Evolutionary conservation across 1,140 invertebrate genomes (phyloP), one percentile per base, ranked within the genome.

Genomic region (Chelonus insularis): DNA sequence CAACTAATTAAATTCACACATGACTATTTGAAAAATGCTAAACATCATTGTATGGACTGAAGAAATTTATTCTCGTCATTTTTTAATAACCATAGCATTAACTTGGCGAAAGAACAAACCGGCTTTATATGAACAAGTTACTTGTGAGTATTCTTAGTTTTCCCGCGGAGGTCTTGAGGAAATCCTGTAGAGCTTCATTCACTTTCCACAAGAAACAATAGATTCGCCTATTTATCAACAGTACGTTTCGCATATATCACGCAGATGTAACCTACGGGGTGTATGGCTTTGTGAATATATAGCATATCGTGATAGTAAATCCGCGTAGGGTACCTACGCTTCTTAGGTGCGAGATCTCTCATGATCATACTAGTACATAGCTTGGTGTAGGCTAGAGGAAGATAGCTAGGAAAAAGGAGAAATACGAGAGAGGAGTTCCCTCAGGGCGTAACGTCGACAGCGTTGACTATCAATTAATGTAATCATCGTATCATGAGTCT

Each of bases 161-260:
- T 45, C 9, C 16, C 41, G 36, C 14, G 50, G 25, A 60, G 1
- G 48, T 43, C 55, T 52, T 51, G 32, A 64, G 63, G 63, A 64
- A 64, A 64, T 60, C 63, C 63, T 48, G 57, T 29, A 37, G 62
- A 29, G 39, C 57, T 63, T 63, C 55, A 57, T 29, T 63, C 58
- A 64, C 63, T 64, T 64, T 64, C 63, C 63, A 57, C 55, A 36
- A 50, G 55, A 63, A 64, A 64, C 63, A 64, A 64, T 64, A 61
- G 63, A 60, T 52, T 45, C 39, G 58, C 55, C 63, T 61, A 64
- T 64, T 64, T 64, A 64, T 64, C 63, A 64, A 61, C 41, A 51
- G 57, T 60, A 59, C 57, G 52, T 60, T 56, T 51, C 11, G 41
- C 54, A 64, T 64, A 61, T 61, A 64, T 64, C 63, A 64, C 34